These are phyloP conservation scores for Oryctes rhinoceros DNA, from an alignment of 1,140 invertebrate genomes.

Conservation along the genomic window DNA sequence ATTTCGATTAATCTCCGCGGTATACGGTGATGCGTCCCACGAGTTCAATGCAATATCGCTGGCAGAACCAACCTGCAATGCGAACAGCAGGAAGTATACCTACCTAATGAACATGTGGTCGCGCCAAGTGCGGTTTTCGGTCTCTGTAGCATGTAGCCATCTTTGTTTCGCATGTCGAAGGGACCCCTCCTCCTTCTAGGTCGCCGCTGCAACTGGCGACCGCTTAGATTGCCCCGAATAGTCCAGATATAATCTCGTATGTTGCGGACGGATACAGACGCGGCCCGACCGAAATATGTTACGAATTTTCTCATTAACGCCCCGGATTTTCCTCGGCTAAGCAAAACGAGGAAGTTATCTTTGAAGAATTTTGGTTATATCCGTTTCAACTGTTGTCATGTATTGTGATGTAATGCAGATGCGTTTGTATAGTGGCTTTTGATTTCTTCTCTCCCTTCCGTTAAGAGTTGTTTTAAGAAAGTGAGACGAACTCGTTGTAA, in stretches of 20 bases:
- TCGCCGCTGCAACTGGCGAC: neutral
- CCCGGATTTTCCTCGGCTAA: neutral
- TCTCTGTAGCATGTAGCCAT: neutral
- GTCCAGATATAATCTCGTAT: constrained; percentile 16
- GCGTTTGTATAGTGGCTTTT: too few species aligned
- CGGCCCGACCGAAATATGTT: neutral
- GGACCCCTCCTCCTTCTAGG: neutral
- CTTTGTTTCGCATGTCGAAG: neutral
- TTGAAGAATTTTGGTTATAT: neutral
- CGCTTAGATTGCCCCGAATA: neutral
- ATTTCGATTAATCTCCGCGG: neutral
- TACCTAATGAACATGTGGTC: constrained; percentile 21
- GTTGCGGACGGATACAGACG: neutral
- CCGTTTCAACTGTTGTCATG: too few species aligned
- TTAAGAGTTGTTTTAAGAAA: too few species aligned
- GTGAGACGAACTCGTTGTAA: too few species aligned
- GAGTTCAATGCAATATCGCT: neutral
- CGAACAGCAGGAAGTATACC: neutral
- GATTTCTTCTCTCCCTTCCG: too few species aligned
- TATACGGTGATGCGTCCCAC: neutral
- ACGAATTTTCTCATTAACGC: constrained; percentile 10
- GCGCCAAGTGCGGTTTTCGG: constrained; percentile 10
- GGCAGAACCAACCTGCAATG: neutral
- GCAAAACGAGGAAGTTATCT: neutral
- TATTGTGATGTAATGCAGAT: too few species aligned